Evolutionary conservation across 1,140 invertebrate genomes (phyloP), one percentile per base, ranked within the genome.

Genomic region (Mamestra configurata): DNA sequence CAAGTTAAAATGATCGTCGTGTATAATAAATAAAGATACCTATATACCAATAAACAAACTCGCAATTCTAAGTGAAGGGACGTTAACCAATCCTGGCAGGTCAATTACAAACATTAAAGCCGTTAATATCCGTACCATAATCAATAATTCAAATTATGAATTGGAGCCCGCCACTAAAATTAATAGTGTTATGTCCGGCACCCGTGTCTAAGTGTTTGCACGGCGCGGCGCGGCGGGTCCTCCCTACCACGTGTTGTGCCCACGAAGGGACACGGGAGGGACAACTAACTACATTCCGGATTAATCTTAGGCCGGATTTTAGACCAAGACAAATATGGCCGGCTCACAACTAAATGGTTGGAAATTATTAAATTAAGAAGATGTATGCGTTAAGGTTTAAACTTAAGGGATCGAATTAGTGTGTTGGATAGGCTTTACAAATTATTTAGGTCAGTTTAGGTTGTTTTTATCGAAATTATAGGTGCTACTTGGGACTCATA

Each of bases 311-410:
- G 71, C 78, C 79, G 79, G 86, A 83, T 86, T 85, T 66, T 79
- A 76, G 81, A 79, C 68, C 81, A 86, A 86, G 84, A 87, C 86
- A 87, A 87, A 86, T 87, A 87, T 86, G 82, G 79, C 76, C 57
- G 76, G 31, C 68, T 57, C 15, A 20, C 43, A 61, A 79, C 80
- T 86, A 86, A 87, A 87, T 71, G 81, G 77, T 82, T 72, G 84
- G 80, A 83, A 86, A 87, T 85, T 87, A 85, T 86, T 86, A 83
- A 86, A 87, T 87, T 83, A 87, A 84, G 81, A 72, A 76, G 75
- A 76, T 76, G 46, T 64, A 76, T 72, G 61, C 53, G 13, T 77
- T 68, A 51, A 75, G 57, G 61, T 68, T 55, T 55, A 61, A 64
- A 76, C 57, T 61, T 24, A 49, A 76, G 57, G 40, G 40, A 49